Base-by-base conservation (phyloP, 64 coral and sea anemone genomes). In the Montipora sp. region DNA sequence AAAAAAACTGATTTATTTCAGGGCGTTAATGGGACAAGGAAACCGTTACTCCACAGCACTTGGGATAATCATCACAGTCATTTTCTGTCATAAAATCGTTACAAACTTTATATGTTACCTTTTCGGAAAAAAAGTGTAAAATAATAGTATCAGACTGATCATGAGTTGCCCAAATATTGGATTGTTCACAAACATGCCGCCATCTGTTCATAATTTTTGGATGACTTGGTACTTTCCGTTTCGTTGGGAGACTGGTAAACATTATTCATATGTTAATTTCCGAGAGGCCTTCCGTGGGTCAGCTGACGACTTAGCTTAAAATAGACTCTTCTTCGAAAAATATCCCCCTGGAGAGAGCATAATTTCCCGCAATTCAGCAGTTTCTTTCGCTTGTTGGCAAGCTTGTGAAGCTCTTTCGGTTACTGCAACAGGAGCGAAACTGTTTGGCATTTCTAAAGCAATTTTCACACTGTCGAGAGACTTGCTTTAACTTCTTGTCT, bases 251-350 rank as follows among this genome's bases (percentile, higher is more conserved):
- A 12, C 27, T 65, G 59, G 57, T 23, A 82, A 82, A 82, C 80
- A 82, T 23, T 16, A 85, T 85, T 85, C 44, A 47, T 48, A 71
- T 85, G 82, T 63, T 71, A 85, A 85, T 85, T 65, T 48, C 19
- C 49, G 36, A 68, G 61, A 71, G 63, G 82, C 82, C 24, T 49
- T 23, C 12, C n/a, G 49, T 11, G 18, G 55, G 45, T 85, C 82
- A 85, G 21, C 66, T 67, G 45, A 50, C 65, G 19, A 27, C 65
- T 12, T 49, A 11, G 65, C 82, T 72, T 7, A 50, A 85, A 85
- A 85, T 72, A 85, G 82, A 73, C 66, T 5, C 4, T 2, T 10
- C 22, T 47, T 43, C 12, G 15, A 10, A n/a, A 18, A 46, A 8
- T 8, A 23, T 6, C 18, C 13, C 75, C 5, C 2, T 13, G 6